Conservation (phyloP, 1,140 invertebrate species). For the Epicauta chinensis region DNA sequence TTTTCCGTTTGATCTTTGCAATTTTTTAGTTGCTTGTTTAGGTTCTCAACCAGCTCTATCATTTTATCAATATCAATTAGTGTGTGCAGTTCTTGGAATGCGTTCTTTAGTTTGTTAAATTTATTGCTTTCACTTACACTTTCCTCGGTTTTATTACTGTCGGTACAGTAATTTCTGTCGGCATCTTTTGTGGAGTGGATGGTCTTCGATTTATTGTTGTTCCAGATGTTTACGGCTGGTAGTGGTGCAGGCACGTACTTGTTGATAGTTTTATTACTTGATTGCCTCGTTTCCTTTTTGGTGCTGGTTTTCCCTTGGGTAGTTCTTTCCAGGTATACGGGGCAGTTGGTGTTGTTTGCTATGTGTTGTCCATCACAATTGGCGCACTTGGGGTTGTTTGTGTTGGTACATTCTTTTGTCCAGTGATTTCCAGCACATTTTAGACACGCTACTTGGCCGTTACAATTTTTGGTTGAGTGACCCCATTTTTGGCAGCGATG, state of each 20-base stretch:
- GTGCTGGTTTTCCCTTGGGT: not conserved
- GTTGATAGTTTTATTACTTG: not conserved
- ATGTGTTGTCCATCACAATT: not conserved
- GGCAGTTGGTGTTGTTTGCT: not conserved
- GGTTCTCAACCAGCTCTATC: not conserved
- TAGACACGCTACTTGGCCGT: slow-evolving; percentile 18
- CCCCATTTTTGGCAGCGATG: slow-evolving; percentile 30
- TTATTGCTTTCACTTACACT: too few species aligned
- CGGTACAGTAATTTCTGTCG: too few species aligned
- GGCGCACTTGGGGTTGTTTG: not conserved
- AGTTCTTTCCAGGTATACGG: not conserved
- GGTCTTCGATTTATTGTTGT: not conserved
- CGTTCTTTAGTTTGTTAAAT: too few species aligned
- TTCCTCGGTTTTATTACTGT: too few species aligned
- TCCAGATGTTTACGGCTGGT: not conserved
- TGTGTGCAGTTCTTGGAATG: too few species aligned
- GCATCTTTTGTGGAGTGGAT: too few species aligned
- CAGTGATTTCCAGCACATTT: slow-evolving; percentile 26
- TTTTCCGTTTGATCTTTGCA: not conserved
- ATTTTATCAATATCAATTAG: too few species aligned
- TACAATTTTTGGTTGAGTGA: slow-evolving; percentile 24
- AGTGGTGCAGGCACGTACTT: not conserved
- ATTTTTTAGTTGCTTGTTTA: not conserved
- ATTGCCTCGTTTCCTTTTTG: not conserved
- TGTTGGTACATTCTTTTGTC: not conserved